These are phyloP conservation scores for Poecilia picta DNA, from an alignment of 2,797 vertebrate genomes.

Conservation along the genomic window DNA sequence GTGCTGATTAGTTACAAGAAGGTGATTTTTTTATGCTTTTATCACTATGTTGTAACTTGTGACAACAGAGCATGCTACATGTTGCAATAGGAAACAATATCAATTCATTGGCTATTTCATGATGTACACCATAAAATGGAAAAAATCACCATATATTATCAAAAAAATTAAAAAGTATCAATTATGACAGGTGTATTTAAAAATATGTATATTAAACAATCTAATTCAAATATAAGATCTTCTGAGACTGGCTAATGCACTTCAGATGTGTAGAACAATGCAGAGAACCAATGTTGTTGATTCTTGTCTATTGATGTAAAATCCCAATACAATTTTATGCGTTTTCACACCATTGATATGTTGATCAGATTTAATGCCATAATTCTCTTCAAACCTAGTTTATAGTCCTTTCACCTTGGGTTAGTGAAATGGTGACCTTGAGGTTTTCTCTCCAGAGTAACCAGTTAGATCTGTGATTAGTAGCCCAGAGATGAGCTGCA, in stretches of 20 bases:
- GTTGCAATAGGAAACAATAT: neutral
- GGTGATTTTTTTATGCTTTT: neutral
- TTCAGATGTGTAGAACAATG: neutral
- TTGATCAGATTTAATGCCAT: neutral
- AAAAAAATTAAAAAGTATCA: neutral
- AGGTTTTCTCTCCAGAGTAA: neutral
- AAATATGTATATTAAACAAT: neutral
- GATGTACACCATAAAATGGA: neutral
- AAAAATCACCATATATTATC: neutral
- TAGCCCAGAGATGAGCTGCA: neutral
- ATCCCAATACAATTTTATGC: neutral
- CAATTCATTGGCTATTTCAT: neutral
- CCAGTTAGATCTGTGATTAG: neutral
- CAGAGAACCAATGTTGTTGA: neutral
- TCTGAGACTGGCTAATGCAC: neutral
- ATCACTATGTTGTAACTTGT: neutral
- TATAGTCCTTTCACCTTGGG: neutral
- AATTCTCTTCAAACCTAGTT: neutral
- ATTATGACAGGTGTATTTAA: neutral
- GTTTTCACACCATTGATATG: neutral
- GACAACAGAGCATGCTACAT: neutral
- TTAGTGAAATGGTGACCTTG: neutral
- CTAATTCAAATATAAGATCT: neutral
- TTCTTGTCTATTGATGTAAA: neutral
- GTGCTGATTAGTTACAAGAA: neutral